These are phyloP conservation scores for Tillus elongatus DNA, from an alignment of 2,888 invertebrate species.

Conservation along the genomic window DNA sequence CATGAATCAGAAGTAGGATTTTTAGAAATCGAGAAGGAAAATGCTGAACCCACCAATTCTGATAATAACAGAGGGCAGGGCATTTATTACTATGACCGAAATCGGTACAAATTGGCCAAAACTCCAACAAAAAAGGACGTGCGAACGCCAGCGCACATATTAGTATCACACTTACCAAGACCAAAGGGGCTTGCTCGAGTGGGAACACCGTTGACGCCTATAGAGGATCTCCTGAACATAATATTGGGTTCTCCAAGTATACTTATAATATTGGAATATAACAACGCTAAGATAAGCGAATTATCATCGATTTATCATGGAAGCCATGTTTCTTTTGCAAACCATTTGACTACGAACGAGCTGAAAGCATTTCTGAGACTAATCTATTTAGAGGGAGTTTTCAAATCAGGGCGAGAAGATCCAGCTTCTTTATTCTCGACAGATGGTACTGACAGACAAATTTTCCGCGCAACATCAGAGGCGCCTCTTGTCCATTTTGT, in stretches of 20 bases:
- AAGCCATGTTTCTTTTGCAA: too few relatives aligned
- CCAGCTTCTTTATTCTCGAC: not conserved
- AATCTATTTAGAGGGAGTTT: not conserved
- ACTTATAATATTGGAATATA: too few relatives aligned
- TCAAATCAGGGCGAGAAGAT: constrained; percentile 1
- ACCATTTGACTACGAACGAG: not conserved
- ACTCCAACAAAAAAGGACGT: not conserved
- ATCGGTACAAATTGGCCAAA: not conserved
- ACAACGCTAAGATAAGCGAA: too few relatives aligned
- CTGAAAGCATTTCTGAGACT: constrained; percentile 1
- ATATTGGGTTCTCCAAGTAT: too few relatives aligned
- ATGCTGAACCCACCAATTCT: not conserved
- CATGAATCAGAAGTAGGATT: too few relatives aligned
- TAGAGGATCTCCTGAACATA: too few relatives aligned
- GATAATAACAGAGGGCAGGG: not conserved
- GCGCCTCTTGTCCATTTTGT: not conserved
- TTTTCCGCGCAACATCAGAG: not conserved
- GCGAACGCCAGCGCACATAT: too few relatives aligned
- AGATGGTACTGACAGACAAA: not conserved
- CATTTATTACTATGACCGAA: not conserved
- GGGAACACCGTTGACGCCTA: not conserved
- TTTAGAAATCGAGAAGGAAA: constrained; percentile 1
- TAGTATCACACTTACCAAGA: not conserved
- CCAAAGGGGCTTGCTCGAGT: not conserved
- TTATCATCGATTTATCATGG: too few relatives aligned